Conservation (phyloP, 2,888 invertebrate genomes). For the Andrena minutula region DNA sequence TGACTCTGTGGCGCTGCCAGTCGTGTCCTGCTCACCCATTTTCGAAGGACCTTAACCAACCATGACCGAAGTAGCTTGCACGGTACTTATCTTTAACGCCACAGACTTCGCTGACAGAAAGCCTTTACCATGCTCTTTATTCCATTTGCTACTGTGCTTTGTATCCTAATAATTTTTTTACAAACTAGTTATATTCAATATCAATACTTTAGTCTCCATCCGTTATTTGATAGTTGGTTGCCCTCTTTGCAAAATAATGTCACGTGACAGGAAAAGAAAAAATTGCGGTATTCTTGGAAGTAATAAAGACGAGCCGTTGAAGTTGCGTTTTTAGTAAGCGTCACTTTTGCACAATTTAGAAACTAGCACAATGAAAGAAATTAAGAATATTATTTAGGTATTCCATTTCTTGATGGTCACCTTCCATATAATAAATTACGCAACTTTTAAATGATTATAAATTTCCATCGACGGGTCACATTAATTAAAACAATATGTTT, state of each 20-base stretch:
- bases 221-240: neutral
- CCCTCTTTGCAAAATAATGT: neutral
- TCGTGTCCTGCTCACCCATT: slow-evolving; percentile 83
- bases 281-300: too few relatives aligned
- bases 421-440: too few relatives aligned
- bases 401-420: too few relatives aligned
- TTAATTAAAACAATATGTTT: too few relatives aligned
- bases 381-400: too few relatives aligned
- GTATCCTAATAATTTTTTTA: neutral
- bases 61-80: slow-evolving; percentile 78
- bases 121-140: neutral
- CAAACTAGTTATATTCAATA: neutral
- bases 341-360: too few relatives aligned
- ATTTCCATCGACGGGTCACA: too few relatives aligned
- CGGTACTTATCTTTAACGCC: slow-evolving; percentile 54
- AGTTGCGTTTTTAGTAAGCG: too few relatives aligned
- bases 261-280: too few relatives aligned
- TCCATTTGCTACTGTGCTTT: neutral
- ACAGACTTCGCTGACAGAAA: slow-evolving; percentile 30
- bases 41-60: slow-evolving; percentile 83
- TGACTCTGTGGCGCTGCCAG: slow-evolving; percentile 72
- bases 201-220: neutral
- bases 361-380: too few relatives aligned
- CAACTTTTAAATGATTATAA: too few relatives aligned
- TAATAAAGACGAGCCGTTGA: too few relatives aligned